Conservation (phyloP, 2,113 vertebrate species). For the Etia nguti region DNA sequence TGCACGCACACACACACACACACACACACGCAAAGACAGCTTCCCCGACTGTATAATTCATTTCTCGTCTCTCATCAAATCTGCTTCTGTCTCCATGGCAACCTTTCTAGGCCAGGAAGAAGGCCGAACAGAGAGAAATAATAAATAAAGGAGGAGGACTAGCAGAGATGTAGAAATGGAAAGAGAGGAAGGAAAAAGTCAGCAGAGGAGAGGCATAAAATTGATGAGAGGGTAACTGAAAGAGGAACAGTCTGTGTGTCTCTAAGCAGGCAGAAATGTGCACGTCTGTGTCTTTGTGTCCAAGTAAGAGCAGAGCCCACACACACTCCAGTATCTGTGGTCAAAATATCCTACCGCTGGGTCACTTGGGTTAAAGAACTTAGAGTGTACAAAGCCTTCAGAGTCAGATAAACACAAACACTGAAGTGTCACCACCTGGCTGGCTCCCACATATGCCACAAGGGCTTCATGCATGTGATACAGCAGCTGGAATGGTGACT, state of each 20-base stretch:
- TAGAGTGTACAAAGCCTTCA: not conserved
- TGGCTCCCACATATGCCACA: not conserved
- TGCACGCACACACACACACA: not conserved
- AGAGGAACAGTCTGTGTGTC: not conserved
- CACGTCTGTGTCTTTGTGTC: not conserved
- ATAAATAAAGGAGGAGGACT: slow-evolving; percentile 21
- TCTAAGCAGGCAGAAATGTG: not conserved
- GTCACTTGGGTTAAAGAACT: slow-evolving; percentile 7
- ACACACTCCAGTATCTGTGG: not conserved
- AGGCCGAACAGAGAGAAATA: slow-evolving; percentile 26
- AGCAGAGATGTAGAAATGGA: not conserved
- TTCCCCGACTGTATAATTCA: slow-evolving; percentile 65
- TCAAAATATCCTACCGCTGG: not conserved
- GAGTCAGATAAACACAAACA: slow-evolving; percentile 19
- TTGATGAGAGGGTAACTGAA: not conserved
- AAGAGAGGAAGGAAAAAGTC: not conserved
- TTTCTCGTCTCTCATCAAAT: slow-evolving; percentile 66
- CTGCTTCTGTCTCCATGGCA: slow-evolving; percentile 75
- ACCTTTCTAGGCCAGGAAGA: slow-evolving; percentile 69
- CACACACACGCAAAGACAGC: not conserved
- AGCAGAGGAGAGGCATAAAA: not conserved
- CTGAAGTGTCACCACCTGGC: not conserved
- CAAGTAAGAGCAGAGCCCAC: not conserved
- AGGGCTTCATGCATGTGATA: not conserved
- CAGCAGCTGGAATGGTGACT: not conserved